A percentile compares a stretch with the other conserved stretches of the same genome.
These are phyloP conservation scores for Dromococcyx pavoninus DNA, from an alignment of 2,797 vertebrate species.

Conservation along the genomic window DNA sequence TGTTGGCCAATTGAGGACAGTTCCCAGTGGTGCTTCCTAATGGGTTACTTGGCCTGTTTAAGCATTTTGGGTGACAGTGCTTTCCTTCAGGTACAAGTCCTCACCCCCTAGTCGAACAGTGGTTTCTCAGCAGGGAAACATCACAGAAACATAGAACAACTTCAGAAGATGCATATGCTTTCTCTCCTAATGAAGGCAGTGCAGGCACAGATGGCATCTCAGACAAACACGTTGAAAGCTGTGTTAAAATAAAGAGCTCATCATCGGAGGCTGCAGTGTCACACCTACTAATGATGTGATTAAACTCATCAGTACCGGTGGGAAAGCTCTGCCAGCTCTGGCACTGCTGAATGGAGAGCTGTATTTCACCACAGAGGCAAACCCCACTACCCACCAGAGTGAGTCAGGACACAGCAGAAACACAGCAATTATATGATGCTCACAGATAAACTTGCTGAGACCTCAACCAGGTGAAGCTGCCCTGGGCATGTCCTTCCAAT, in stretches of 20 bases:
- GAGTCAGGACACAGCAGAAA: neutral
- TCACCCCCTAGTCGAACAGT: neutral
- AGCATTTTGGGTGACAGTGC: neutral
- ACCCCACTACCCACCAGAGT: neutral
- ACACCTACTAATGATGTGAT: conserved; percentile 62
- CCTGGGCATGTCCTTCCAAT: neutral
- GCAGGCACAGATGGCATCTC: conserved; percentile 53
- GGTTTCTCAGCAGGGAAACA: conserved; percentile 28
- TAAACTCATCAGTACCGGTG: conserved; percentile 38
- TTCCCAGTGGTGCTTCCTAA: neutral
- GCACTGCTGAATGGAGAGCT: neutral
- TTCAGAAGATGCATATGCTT: conserved; percentile 2
- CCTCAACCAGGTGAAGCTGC: neutral
- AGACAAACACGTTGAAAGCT: conserved; percentile 4
- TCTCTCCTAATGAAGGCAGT: conserved; percentile 30
- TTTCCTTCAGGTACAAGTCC: neutral
- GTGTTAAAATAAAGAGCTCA: conserved; percentile 50
- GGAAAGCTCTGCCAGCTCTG: conserved; percentile 21
- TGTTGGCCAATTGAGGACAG: neutral
- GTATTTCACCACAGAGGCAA: neutral
- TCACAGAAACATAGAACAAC: conserved; percentile 3
- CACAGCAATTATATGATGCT: accelerated
- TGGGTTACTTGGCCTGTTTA: neutral
- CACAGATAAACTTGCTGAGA: neutral
- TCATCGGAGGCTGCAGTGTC: conserved; percentile 29